Conservation (phyloP, 2,797 vertebrate species). For the Darevskia mixta region DNA sequence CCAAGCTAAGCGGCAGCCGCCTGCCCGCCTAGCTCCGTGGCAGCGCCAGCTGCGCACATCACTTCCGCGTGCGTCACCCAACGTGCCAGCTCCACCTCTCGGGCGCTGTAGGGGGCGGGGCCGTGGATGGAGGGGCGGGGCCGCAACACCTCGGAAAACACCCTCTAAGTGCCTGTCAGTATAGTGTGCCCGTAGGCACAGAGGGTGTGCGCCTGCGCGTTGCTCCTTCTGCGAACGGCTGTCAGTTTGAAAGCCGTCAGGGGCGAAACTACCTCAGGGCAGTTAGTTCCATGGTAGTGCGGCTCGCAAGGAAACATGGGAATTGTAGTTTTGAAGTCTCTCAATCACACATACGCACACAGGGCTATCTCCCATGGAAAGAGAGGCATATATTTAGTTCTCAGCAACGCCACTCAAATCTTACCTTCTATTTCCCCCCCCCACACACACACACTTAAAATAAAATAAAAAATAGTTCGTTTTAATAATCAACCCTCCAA, state of each 20-base stretch:
- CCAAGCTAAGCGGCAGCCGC: not conserved
- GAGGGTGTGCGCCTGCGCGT: not conserved
- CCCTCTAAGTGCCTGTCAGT: not conserved
- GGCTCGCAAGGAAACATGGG: too few species aligned
- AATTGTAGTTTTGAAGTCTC: too few species aligned
- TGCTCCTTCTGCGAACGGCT: not conserved
- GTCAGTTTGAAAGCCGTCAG: not conserved
- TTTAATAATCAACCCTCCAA: too few species aligned
- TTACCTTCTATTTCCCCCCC: too few species aligned
- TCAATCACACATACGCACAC: not conserved
- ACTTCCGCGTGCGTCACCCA: conserved; percentile 57
- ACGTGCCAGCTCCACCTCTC: not conserved
- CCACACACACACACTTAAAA: too few species aligned
- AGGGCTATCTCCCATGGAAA: not conserved
- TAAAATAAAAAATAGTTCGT: too few species aligned
- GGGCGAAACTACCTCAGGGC: not conserved
- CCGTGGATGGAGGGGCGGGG: conserved; percentile 8
- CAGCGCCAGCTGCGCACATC: not conserved
- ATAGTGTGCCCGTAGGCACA: too few species aligned
- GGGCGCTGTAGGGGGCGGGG: not conserved
- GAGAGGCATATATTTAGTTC: not conserved
- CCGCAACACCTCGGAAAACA: not conserved
- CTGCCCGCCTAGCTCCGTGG: conserved; percentile 19
- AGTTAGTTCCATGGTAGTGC: too few species aligned
- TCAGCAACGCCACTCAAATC: not conserved